A percentile compares a stretch with the other conserved stretches of the same genome.
Conservation (phyloP, 92 coral and sea anemone genomes). For the Metridium senile region DNA sequence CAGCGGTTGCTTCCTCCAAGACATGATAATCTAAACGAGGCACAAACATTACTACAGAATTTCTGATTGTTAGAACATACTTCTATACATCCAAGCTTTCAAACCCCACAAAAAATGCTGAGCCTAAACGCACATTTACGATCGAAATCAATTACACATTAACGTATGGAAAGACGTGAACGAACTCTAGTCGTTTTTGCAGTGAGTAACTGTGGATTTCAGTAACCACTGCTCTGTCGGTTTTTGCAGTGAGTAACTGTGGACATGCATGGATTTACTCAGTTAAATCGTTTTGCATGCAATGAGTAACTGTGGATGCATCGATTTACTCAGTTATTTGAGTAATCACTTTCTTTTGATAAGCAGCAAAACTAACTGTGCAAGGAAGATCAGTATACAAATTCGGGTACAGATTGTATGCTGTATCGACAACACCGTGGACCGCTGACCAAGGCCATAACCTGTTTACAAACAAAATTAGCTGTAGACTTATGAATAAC, state of each 20-base stretch:
- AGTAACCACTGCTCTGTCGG: not conserved
- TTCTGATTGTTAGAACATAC: no score
- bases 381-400: not conserved
- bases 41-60: no score
- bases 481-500: no score
- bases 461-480: not conserved
- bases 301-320: no score
- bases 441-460: not conserved
- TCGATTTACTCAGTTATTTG: not conserved
- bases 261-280: slow-evolving; percentile 8
- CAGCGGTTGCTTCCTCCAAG: not conserved
- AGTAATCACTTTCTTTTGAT: not conserved
- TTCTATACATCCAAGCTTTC: no score
- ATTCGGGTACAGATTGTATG: not conserved
- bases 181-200: no score
- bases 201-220: no score
- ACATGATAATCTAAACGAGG: not conserved
- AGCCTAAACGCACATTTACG: no score
- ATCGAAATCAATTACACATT: no score
- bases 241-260: not conserved
- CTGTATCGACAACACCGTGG: not conserved
- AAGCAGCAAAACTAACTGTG: slow-evolving; percentile 24
- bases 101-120: no score
- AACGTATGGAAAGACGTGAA: no score
- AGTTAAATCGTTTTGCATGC: no score